Base-by-base conservation (phyloP, 2,113 vertebrate species). In the Austrofundulus limnaeus region DNA sequence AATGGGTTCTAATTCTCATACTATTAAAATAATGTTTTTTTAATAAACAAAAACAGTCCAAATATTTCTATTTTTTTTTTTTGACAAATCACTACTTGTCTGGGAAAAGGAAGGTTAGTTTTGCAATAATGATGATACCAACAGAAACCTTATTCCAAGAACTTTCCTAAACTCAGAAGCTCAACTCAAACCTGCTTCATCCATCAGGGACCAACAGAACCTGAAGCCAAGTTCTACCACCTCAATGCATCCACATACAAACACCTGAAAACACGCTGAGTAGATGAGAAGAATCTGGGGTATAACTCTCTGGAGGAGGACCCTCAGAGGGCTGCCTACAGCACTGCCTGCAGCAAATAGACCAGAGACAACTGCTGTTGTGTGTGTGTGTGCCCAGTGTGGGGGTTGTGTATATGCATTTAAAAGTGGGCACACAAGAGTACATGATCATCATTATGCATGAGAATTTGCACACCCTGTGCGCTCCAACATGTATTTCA, bases 321-420 rank as follows among this genome's bases (percentile, higher is more conserved):
- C 42, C 72, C 85, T 80, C 76, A 23, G 60, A 53, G 78, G 76
- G 74, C 68, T 57, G 87, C 87, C 89, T 70, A 16, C 55, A 86
- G 87, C 83, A 78, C 63, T 37, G 87, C 88, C 88, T 66, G 78
- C 75, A 87, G 86, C 88, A 72, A 62, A 73, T 62, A 57, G 23
- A 43, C 77, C 75, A 72, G 50, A 61, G 23, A 70, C 41, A 70
- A 60, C 55, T 66, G 61, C 60, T 59, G 20, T 19, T 46, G 68
- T 55, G 31, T 62, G 24, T 12, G 53, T 50, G 48, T 66, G 60
- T 59, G 51, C 21, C 48, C 47, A 45, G 39, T 60, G 34, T 16
- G 21, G 58, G 4, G 19, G 42, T 20, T 53, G 50, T 23, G 52
- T 48, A 42, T 49, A 54, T 73, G 54, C 25, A 49, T 49, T 39